phyloP scores from a whole-genome alignment of 2,113 vertebrate species.

The Etheostoma spectabile region DNA sequence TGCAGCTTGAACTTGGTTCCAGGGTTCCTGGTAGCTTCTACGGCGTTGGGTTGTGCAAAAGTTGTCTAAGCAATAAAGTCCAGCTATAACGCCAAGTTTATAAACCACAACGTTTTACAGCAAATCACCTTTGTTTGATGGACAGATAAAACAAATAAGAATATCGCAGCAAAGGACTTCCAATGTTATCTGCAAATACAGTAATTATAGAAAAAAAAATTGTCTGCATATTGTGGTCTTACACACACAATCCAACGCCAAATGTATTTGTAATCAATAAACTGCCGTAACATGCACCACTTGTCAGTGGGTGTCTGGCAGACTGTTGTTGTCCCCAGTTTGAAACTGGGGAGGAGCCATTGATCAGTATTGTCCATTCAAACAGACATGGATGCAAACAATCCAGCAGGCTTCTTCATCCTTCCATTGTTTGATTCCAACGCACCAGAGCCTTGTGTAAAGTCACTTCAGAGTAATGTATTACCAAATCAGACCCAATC shows the following conservation, averaged over 20 bases:
- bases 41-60: constrained; percentile 16
- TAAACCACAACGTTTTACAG: constrained; percentile 28
- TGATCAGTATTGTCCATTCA: background rate
- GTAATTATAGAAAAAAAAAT: background rate
- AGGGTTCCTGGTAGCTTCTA: constrained; percentile 21
- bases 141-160: constrained; percentile 24
- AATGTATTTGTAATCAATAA: constrained; percentile 32
- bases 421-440: too few species aligned
- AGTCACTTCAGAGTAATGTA: too few species aligned
- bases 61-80: constrained; percentile 39
- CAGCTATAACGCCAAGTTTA: constrained; percentile 30
- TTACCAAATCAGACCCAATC: background rate
- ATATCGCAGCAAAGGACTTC: background rate
- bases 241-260: background rate
- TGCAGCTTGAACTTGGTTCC: constrained; percentile 54
- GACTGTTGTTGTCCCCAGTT: background rate
- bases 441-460: too few species aligned
- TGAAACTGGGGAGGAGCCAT: background rate
- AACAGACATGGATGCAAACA: constrained; percentile 6
- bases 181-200: constrained; percentile 12
- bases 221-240: background rate
- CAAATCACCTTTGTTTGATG: constrained; percentile 7
- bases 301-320: constrained; percentile 33
- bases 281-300: constrained; percentile 14
- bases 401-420: background rate